A percentile compares a stretch with the other conserved stretches of the same genome.
Conservation (phyloP, 2,888 invertebrate species). For the Heterodera filipjevi region DNA sequence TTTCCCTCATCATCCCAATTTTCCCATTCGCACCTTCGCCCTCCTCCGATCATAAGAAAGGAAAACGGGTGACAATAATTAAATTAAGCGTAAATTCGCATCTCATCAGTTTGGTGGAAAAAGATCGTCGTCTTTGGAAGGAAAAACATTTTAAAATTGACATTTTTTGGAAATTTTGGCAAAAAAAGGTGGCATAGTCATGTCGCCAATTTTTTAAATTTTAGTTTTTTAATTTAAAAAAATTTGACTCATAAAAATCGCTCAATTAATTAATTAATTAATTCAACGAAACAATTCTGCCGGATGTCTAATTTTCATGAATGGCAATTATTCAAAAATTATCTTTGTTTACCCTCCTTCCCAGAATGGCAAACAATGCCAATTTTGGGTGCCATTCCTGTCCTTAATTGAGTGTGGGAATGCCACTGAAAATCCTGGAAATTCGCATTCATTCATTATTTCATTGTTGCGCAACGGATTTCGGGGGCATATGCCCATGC, state of each 20-base stretch:
- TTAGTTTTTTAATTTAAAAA: not conserved
- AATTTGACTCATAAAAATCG: no score
- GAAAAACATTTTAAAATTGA: no score
- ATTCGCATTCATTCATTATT: not conserved
- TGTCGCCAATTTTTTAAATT: not conserved
- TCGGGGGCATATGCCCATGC: not conserved
- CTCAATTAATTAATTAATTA: not conserved
- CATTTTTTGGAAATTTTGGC: not conserved
- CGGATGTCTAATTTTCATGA: not conserved
- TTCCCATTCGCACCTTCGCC: not conserved
- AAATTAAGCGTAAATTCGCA: conserved; percentile 20
- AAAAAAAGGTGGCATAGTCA: no score
- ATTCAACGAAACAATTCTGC: not conserved
- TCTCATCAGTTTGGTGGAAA: not conserved
- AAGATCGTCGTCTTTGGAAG: not conserved
- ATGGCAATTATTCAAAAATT: not conserved
- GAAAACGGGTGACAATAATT: not conserved
- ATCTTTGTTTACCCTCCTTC: not conserved
- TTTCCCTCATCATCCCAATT: not conserved
- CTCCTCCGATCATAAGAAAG: no score
- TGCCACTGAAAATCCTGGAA: not conserved
- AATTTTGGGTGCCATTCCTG: conserved; percentile 3
- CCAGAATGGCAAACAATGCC: conserved; percentile 10
- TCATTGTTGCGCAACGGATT: conserved; percentile 11
- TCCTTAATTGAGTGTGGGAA: conserved; percentile 13